Percentiles rank a stretch among this genome's conserved stretches.
Evolutionary conservation across 2,797 vertebrate species (phyloP).

Genomic region (Phalloptychus januarius): DNA sequence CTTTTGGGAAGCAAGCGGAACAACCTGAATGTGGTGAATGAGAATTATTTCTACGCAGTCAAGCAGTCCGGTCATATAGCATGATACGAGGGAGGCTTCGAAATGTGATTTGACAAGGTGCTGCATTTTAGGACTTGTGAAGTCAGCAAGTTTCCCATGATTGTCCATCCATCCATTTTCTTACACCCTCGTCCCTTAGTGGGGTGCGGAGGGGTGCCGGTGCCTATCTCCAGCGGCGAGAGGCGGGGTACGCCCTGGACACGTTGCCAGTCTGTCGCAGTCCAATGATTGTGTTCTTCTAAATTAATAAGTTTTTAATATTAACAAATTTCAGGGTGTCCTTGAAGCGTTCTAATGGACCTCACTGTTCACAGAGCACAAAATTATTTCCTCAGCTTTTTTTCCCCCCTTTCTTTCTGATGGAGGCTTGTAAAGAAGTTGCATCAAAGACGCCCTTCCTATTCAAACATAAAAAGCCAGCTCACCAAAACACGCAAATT

Average conservation of each 20-base stretch:
- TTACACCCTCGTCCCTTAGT: too few species aligned
- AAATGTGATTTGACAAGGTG: conserved; percentile 8
- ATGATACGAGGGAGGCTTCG: neutral
- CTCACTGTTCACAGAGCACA: conserved; percentile 29
- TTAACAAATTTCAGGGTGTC: conserved; percentile 27
- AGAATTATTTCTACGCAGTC: neutral
- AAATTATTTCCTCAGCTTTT: conserved; percentile 6
- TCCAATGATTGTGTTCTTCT: conserved; percentile 6
- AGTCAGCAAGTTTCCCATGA: conserved; percentile 33
- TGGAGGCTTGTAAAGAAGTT: neutral
- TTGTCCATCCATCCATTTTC: too few species aligned
- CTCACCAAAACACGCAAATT: neutral
- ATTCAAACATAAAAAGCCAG: neutral
- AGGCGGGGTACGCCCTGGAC: too few species aligned
- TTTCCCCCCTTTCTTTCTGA: conserved; percentile 3
- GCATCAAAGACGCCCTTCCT: neutral
- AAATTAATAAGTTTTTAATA: conserved; percentile 33
- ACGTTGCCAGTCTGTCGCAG: too few species aligned
- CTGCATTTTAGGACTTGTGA: conserved; percentile 2
- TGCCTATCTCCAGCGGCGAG: too few species aligned
- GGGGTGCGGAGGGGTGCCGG: too few species aligned
- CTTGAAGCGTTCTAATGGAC: conserved; percentile 23
- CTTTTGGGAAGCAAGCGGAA: neutral
- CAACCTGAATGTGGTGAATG: neutral
- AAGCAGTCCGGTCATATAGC: neutral